Evolutionary conservation across 2,797 vertebrate species (phyloP).

Genomic region (Sebastiscus tertius): DNA sequence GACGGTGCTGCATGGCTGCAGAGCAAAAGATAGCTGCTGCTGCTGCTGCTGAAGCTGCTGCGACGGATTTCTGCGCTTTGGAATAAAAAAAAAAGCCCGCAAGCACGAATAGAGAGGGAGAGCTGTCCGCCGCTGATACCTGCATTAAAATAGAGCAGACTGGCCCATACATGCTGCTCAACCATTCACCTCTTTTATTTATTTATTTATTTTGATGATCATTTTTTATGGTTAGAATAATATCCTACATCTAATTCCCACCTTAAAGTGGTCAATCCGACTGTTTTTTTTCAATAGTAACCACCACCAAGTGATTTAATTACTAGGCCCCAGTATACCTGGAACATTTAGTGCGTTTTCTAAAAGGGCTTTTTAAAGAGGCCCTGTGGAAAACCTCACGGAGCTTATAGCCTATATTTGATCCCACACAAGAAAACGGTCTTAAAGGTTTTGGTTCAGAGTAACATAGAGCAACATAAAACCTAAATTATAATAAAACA

Average conservation of each 20-base stretch:
- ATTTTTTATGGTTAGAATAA: not conserved
- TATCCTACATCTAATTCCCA: not conserved
- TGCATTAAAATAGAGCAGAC: constrained; percentile 54
- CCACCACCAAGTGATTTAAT: not conserved
- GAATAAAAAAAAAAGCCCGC: constrained; percentile 54
- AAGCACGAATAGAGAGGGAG: constrained; percentile 49
- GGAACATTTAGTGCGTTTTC: not conserved
- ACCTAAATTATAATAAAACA: not conserved
- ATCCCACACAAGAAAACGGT: not conserved
- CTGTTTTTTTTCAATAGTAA: not conserved
- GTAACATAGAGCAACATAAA: not conserved
- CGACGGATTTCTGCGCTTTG: constrained; percentile 65
- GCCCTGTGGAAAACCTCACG: not conserved
- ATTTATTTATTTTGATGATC: not conserved
- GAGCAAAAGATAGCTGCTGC: constrained; percentile 73
- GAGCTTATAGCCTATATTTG: not conserved
- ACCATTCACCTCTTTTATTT: not conserved
- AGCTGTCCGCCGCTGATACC: constrained; percentile 73
- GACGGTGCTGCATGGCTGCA: constrained; percentile 79
- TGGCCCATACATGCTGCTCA: not conserved
- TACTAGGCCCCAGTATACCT: not conserved
- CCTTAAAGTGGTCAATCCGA: not conserved
- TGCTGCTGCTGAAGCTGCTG: constrained; percentile 44
- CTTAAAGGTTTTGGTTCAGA: not conserved
- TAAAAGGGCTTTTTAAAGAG: not conserved